These are phyloP conservation scores for Geotrypetes seraphini DNA, from an alignment of 2,797 vertebrate species.

Conservation along the genomic window DNA sequence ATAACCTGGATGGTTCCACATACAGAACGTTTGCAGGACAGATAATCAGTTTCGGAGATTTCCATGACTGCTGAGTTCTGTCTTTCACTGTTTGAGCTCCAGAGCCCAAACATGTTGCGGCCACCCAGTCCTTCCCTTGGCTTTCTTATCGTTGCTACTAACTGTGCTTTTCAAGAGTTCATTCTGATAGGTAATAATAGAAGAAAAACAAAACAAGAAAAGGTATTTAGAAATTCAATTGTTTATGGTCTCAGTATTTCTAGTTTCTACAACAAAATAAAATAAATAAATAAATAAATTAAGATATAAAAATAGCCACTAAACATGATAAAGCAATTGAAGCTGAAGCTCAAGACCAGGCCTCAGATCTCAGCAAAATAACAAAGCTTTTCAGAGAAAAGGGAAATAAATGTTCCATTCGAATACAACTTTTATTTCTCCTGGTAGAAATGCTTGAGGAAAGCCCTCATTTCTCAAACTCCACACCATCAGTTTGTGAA, in stretches of 20 bases:
- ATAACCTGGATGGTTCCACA: conserved; percentile 74
- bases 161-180: conserved; percentile 88
- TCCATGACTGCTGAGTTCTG: conserved; percentile 20
- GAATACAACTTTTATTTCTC: no score
- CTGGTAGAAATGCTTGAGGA: no score
- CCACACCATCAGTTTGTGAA: no score
- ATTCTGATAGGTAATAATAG: conserved; percentile 55
- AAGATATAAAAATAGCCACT: no score
- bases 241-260: background rate
- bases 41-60: conserved; percentile 17
- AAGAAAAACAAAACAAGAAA: conserved; percentile 3
- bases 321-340: no score
- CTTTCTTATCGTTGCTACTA: conserved; percentile 88
- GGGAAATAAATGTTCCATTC: no score
- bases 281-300: no score
- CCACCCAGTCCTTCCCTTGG: conserved; percentile 96
- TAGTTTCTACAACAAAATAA: no score
- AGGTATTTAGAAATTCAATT: conserved; percentile 16
- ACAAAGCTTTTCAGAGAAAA: no score
- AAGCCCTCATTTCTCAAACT: no score
- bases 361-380: no score
- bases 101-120: conserved; percentile 97
- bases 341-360: no score
- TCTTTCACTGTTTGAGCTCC: conserved; percentile 90
- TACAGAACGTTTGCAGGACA: conserved; percentile 48